phyloP scores from a whole-genome alignment of 2,888 invertebrate species.

The Lasioglossum pauxillum region DNA sequence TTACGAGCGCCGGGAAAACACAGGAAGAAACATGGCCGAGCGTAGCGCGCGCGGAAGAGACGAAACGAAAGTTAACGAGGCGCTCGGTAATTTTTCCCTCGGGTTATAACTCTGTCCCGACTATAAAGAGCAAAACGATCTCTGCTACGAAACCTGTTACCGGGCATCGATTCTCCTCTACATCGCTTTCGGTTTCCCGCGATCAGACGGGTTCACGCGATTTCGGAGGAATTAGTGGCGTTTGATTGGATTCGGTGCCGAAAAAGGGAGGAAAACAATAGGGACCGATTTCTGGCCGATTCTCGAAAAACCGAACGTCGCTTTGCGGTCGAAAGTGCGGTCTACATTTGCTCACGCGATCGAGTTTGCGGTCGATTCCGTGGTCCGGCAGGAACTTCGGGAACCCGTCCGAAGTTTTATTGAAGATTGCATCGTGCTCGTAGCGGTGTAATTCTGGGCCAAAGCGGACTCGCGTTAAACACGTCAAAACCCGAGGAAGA shows the following conservation, averaged over 20 bases:
- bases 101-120: slow-evolving; percentile 45
- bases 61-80: slow-evolving; percentile 62
- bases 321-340: slow-evolving; percentile 17
- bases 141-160: slow-evolving; percentile 42
- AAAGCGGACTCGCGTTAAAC: slow-evolving; percentile 10
- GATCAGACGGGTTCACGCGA: slow-evolving; percentile 15
- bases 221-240: background rate
- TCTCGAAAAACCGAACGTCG: slow-evolving; percentile 24
- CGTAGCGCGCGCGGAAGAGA: slow-evolving; percentile 27
- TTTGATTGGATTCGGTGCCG: background rate
- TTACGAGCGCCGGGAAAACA: slow-evolving; percentile 35
- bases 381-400: background rate
- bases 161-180: slow-evolving; percentile 47
- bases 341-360: slow-evolving; percentile 21
- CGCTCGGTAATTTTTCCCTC: slow-evolving; percentile 56
- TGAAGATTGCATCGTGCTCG: background rate
- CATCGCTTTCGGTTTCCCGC: slow-evolving; percentile 29
- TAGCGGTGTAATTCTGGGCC: background rate
- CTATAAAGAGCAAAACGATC: slow-evolving; percentile 32
- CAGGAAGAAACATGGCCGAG: slow-evolving; percentile 26
- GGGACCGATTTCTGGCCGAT: slow-evolving; percentile 8
- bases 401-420: background rate
- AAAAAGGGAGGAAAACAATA: background rate
- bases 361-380: slow-evolving; percentile 32
- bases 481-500: slow-evolving; percentile 30